A percentile compares a stretch with the other conserved stretches of the same genome.
These are phyloP conservation scores for Panzeria rudis DNA, from an alignment of 2,888 invertebrate species.

Conservation along the genomic window DNA sequence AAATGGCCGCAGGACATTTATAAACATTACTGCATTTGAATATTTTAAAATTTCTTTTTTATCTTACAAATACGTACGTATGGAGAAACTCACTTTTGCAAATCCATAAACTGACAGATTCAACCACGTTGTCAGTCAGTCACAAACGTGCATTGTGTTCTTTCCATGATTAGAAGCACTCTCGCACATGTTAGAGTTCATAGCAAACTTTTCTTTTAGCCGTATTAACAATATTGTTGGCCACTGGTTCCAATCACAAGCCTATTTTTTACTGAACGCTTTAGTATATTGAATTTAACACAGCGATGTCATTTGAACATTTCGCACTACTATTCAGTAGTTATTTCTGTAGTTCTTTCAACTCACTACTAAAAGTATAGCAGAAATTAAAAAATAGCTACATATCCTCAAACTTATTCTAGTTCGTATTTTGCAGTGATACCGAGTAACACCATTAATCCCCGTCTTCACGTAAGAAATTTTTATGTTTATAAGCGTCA, in stretches of 20 bases:
- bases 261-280: neutral
- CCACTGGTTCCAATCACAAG: slow-evolving; percentile 15
- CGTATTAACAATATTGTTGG: neutral
- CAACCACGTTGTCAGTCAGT: slow-evolving; percentile 71
- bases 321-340: neutral
- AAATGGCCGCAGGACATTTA: slow-evolving; percentile 77
- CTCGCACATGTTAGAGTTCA: neutral
- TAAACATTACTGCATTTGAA: slow-evolving; percentile 76
- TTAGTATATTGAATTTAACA: neutral
- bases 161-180: slow-evolving; percentile 37
- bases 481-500: too few relatives aligned
- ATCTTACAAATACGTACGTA: slow-evolving; percentile 33
- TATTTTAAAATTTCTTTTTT: slow-evolving; percentile 65
- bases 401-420: too few relatives aligned
- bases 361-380: neutral
- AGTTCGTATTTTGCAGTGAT: too few relatives aligned
- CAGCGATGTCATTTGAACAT: neutral
- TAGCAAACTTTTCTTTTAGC: slow-evolving; percentile 2
- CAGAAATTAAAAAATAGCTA: neutral
- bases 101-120: slow-evolving; percentile 70
- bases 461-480: too few relatives aligned
- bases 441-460: too few relatives aligned
- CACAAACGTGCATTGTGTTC: slow-evolving; percentile 54
- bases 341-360: neutral
- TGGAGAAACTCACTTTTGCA: slow-evolving; percentile 52